Base-by-base conservation (phyloP, 2,797 vertebrate species). In the Salmo trutta region DNA sequence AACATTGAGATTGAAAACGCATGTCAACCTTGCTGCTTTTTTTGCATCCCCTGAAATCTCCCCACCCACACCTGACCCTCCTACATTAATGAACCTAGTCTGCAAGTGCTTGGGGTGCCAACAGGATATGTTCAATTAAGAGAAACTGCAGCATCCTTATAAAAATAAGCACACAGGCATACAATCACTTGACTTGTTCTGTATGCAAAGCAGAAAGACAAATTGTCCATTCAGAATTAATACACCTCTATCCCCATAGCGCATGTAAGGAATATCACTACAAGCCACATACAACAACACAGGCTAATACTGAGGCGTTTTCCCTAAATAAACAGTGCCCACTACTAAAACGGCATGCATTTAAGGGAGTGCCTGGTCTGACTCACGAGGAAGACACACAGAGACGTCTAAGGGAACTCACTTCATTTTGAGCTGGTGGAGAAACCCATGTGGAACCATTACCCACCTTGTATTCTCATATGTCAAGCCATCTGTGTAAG, bases 251-350 rank as follows among this genome's bases (percentile, higher is more conserved):
- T 65, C 24, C 21, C 3, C 21, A 4, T 1, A 24, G 59, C 8
- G 8, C 24, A 27, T 65, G 62, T 16, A 65, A 17, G 16, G 24
- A 65, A 15, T 14, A 24, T 14, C 12, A 65, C 62, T 29, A 14
- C 62, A 14, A 24, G n/a, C 54, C 54, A 59, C 54, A 59, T 29
- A 24, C 65, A 67, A 24, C 65, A 67, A 69, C 67, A 36, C 7
- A 33, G 8, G 83, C 79, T 90, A 91, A 78, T 80, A 81, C 59
- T 72, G 65, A 65, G 70, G 24, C 79, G 78, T 86, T 87, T 84
- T 84, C 79, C 81, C 74, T 87, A 81, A 85, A 88, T 87, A 90
- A 92, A 92, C 90, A 91, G 86, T 81, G 89, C 86, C 79, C 73
- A 59, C 81, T 81, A 65, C 71, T 84, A 87, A 87, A 86, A 86